Base-by-base conservation (phyloP, 53 echinoderm and acorn worm species). In the Echinarachnius parma region DNA sequence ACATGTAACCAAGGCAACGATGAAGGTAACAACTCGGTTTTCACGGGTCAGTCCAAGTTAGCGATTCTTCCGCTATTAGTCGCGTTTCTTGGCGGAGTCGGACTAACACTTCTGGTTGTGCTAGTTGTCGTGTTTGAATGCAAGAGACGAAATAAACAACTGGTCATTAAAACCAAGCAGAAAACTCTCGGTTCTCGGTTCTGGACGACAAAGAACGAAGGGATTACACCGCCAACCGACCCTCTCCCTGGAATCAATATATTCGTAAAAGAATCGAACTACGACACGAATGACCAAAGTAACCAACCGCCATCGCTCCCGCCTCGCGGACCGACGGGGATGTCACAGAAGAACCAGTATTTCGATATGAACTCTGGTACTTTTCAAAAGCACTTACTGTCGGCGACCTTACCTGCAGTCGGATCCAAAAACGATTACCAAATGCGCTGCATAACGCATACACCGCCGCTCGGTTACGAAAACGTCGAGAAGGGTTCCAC, bases 261-360 rank as follows among this genome's bases (percentile, higher is more conserved):
- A n/a, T 56, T 56, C 31, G 7, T 28, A 22, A 56, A 72, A 18
- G 74, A 72, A 16, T 26, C 56, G 3, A 57, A 34, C 14, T 54
- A 56, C 44, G 46, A 36, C 16, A 72, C 42, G 14, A 55, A 29
- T 28, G 56, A 57, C 18, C 36, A 72, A 19, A 28, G 39, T 3
- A 35, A 34, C n/a, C 35, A 72, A 30, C 21, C 31, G 9, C 53
- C 50, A 10, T 34, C 21, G 18, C 31, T 16, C 18, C 57, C 39
- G 9, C 35, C 25, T n/a, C 15, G 4, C 36, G 35, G 13, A 7
- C 10, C 10, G 23, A 35, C 34, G 39, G 36, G 24, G 4, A 56
- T 37, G 4, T 57, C 37, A 2, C 74, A 72, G 57, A 72, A 56
- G 25, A 72, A 72, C 39, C 56, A 72, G 44, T 72, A 72, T 56